Evolutionary conservation across 2,113 vertebrate species (phyloP).

Genomic region (Myocastor coypus): DNA sequence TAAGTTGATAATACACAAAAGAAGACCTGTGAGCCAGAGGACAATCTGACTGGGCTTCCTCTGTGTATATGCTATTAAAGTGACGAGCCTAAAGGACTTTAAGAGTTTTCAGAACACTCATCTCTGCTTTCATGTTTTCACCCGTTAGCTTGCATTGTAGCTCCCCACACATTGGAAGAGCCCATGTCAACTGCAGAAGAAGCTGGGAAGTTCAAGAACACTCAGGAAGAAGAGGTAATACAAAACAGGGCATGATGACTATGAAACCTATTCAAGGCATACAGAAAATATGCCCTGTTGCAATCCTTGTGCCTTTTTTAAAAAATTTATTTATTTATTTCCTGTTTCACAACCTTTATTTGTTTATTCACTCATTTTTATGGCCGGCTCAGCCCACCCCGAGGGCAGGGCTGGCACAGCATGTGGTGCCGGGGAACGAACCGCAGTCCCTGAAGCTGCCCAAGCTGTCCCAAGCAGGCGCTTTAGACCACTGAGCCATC

Average conservation of each 20-base stretch:
- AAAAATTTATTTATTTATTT: no score
- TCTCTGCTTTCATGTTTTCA: neutral
- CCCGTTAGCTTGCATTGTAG: slow-evolving; percentile 21
- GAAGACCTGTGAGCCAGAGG: slow-evolving; percentile 27
- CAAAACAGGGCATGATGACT: slow-evolving; percentile 14
- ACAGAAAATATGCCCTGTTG: slow-evolving; percentile 55
- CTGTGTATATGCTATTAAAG: neutral
- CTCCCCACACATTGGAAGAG: neutral
- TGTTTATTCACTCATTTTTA: no score
- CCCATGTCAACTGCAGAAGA: slow-evolving; percentile 24
- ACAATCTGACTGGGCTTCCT: neutral
- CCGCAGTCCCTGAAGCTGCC: no score
- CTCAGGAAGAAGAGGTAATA: slow-evolving; percentile 47
- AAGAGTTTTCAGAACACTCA: slow-evolving; percentile 39
- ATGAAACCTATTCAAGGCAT: neutral
- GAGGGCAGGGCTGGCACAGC: no score
- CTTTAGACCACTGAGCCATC: no score
- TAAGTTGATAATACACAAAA: slow-evolving; percentile 51
- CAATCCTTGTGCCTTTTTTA: slow-evolving; percentile 45
- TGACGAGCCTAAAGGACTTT: slow-evolving; percentile 2
- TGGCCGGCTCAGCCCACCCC: no score
- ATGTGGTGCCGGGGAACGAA: no score
- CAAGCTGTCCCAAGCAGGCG: no score
- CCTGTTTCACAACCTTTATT: no score
- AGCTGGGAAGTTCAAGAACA: slow-evolving; percentile 46